phyloP scores from a whole-genome alignment of 2,113 vertebrate genomes.

The Pterocles gutturalis region DNA sequence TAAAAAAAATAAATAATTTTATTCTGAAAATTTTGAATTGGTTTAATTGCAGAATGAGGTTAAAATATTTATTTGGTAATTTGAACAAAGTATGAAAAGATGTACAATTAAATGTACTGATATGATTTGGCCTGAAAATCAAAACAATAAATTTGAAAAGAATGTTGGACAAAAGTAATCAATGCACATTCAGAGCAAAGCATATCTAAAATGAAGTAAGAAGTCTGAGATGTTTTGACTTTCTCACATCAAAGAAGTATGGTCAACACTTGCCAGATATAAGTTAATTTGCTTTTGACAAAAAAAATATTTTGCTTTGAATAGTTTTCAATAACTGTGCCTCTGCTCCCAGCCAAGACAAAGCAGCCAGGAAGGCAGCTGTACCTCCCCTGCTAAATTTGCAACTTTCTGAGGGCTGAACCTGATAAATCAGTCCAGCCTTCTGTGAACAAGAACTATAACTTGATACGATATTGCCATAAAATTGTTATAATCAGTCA shows the following conservation, averaged over 20 bases:
- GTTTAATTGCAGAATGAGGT: neutral
- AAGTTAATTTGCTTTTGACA: neutral
- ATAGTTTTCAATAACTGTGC: neutral
- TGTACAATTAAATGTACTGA: neutral
- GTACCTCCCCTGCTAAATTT: neutral
- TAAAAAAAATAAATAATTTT: accelerated
- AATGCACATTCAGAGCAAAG: neutral
- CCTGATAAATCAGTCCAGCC: neutral
- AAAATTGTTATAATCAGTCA: neutral
- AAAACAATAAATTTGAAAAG: neutral
- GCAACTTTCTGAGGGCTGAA: neutral
- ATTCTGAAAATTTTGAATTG: neutral
- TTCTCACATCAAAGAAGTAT: neutral
- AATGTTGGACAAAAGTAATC: neutral
- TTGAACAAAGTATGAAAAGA: neutral
- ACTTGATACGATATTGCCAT: neutral
- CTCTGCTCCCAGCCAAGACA: neutral
- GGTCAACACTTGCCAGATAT: neutral
- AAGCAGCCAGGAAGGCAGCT: neutral
- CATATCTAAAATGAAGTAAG: neutral
- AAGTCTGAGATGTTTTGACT: neutral
- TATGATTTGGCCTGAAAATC: neutral
- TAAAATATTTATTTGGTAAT: neutral
- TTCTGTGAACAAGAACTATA: neutral
- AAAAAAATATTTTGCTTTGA: neutral